These are phyloP conservation scores for Tuberolachnus salignus DNA, from an alignment of 2,888 invertebrate genomes.

Conservation along the genomic window DNA sequence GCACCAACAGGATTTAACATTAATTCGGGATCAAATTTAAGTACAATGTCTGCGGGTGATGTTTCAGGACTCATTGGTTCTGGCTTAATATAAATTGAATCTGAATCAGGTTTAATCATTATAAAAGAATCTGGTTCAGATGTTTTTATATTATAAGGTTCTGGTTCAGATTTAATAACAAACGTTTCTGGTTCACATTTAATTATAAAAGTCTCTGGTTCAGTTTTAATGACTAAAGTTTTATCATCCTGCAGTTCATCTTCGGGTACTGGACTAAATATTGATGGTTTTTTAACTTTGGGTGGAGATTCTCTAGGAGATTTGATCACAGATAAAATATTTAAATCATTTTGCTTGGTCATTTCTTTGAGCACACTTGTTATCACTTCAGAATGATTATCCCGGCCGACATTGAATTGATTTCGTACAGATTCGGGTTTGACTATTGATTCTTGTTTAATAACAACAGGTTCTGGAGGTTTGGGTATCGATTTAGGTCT, in stretches of 20 bases:
- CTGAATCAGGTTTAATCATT: constrained; percentile 53
- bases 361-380: constrained; percentile 59
- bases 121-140: constrained; percentile 51
- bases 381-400: constrained; percentile 58
- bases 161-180: constrained; percentile 54
- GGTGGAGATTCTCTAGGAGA: constrained; percentile 57
- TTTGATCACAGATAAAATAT: constrained; percentile 55
- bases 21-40: constrained; percentile 45
- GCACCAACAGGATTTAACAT: constrained; percentile 45
- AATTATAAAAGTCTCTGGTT: constrained; percentile 42
- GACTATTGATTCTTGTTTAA: constrained; percentile 37
- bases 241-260: constrained; percentile 57
- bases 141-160: neutral
- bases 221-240: constrained; percentile 56
- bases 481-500: constrained; percentile 42
- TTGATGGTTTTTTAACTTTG: constrained; percentile 62
- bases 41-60: neutral
- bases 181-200: constrained; percentile 50
- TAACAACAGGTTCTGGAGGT: constrained; percentile 40
- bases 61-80: constrained; percentile 29
- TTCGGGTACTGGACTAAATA: constrained; percentile 60
- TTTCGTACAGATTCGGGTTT: constrained; percentile 48
- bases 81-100: constrained; percentile 32
- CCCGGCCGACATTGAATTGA: constrained; percentile 36
- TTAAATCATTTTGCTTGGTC: constrained; percentile 59